Percentiles rank a stretch among this genome's conserved stretches.
Conservation (phyloP, 1,140 invertebrate genomes). For the Periplaneta americana region DNA sequence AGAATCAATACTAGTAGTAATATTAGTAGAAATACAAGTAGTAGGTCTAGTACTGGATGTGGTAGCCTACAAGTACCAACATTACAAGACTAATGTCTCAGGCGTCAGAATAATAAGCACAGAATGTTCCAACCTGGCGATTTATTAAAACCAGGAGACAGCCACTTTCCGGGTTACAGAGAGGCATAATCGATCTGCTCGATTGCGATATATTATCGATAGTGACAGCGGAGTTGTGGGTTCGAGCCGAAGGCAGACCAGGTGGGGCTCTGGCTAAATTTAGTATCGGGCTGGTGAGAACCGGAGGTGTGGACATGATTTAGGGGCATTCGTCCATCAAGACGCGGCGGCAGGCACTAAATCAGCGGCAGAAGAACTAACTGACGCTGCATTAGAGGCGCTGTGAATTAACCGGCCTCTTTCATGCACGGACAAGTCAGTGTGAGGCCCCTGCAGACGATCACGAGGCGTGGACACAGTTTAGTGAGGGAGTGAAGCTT, state of each 20-base stretch:
- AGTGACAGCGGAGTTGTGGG: neutral
- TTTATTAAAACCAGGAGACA: too few relatives aligned
- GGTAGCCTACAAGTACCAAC: too few relatives aligned
- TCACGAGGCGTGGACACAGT: neutral
- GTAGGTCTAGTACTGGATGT: too few relatives aligned
- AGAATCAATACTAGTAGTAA: too few relatives aligned
- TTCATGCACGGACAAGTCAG: neutral
- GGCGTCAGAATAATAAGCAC: too few relatives aligned
- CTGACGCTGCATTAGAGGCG: neutral
- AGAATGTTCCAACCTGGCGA: too few relatives aligned
- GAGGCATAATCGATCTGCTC: too few relatives aligned
- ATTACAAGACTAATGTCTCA: too few relatives aligned
- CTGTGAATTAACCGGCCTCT: neutral
- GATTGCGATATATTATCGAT: neutral
- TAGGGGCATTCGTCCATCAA: neutral
- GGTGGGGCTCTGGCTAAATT: neutral
- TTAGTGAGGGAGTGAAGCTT: too few relatives aligned
- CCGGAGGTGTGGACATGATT: neutral
- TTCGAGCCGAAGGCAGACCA: neutral
- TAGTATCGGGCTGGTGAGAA: neutral
- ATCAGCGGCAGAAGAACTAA: neutral
- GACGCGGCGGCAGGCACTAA: neutral
- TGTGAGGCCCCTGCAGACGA: neutral
- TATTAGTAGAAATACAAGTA: too few relatives aligned
- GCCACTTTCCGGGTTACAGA: too few relatives aligned